Base-by-base conservation (phyloP, 2,797 vertebrate genomes). In the Sternotherus odoratus region DNA sequence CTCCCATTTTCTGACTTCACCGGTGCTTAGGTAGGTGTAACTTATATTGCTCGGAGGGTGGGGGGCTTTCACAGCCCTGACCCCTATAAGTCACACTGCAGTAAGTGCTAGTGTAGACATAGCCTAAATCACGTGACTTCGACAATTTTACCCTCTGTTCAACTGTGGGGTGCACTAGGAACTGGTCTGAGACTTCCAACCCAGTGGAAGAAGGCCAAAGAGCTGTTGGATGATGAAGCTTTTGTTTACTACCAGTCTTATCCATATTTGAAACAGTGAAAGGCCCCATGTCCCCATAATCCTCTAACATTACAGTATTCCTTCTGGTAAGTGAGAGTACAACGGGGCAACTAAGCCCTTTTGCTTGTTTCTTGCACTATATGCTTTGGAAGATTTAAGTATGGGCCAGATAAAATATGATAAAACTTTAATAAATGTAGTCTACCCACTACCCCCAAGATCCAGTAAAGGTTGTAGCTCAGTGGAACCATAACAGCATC, bases 401-500 rank as follows among this genome's bases (percentile, higher is more conserved):
- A 24, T 0, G 12, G 63, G 69, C 80, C 6, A 87, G 69, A 17
- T 7, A 21, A 43, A 69, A 36, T 7, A 48, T 8, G 23, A 43
- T 3, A 4, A 75, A 63, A 43, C 2, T 4, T 36, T 0, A 0
- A 36, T 5, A 0, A 2, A 21, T n/a, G 84, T 60, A n/a, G 30
- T 33, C 83, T 57, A 78, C 79, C 81, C 66, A 1, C 3, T 1
- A 82, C 57, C 80, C 86, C 56, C 49, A 4, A 26, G 63, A 80
- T 7, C 2, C 50, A 1, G 48, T 1, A 19, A 53, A 75, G 49
- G 24, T 39, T 48, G 60, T 0, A 1, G 12, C 51, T 50, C 77
- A 8, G 46, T 9, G 53, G 79, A 54, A 48, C 79, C 30, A 49
- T 51, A 3, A 54, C 77, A 21, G 54, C 46, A 21, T 85, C 88